These are phyloP conservation scores for Tenrec ecaudatus DNA, from an alignment of 2,113 vertebrate species.

Conservation along the genomic window DNA sequence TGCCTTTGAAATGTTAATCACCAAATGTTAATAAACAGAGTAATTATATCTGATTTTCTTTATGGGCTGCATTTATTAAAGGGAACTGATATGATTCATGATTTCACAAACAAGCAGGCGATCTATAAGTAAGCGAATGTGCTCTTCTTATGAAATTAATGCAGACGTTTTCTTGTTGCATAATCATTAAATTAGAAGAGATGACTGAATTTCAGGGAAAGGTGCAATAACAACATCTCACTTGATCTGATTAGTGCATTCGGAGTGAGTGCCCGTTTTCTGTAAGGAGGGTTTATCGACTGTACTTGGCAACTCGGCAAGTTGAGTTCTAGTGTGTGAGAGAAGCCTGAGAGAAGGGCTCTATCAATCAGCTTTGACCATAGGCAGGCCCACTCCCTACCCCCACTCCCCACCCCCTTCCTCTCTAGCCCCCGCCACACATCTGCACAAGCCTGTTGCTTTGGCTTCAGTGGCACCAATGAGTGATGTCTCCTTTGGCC, in stretches of 20 bases:
- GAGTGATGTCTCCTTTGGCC: slow-evolving; percentile 42
- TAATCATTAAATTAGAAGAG: slow-evolving; percentile 66
- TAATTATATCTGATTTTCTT: slow-evolving; percentile 69
- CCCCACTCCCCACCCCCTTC: neutral
- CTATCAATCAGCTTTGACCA: neutral
- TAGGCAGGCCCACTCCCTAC: neutral
- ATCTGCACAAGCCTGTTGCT: neutral
- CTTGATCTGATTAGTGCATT: slow-evolving; percentile 57
- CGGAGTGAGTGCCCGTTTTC: neutral
- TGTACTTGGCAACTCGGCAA: neutral
- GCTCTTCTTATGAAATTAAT: slow-evolving; percentile 62
- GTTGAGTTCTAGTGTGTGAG: neutral
- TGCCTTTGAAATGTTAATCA: slow-evolving; percentile 75
- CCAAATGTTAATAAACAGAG: slow-evolving; percentile 72
- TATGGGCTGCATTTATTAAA: slow-evolving; percentile 61
- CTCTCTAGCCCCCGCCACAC: neutral
- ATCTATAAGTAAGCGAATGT: slow-evolving; percentile 50
- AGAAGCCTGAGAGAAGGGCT: neutral
- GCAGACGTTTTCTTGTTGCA: slow-evolving; percentile 61
- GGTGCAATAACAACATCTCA: neutral
- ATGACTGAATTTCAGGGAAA: slow-evolving; percentile 57
- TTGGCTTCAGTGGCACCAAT: neutral
- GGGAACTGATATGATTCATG: slow-evolving; percentile 44
- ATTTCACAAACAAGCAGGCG: slow-evolving; percentile 57
- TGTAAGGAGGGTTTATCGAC: slow-evolving; percentile 5